Base-by-base conservation (phyloP, 2,888 invertebrate species). In the Cosmia pyralina region DNA sequence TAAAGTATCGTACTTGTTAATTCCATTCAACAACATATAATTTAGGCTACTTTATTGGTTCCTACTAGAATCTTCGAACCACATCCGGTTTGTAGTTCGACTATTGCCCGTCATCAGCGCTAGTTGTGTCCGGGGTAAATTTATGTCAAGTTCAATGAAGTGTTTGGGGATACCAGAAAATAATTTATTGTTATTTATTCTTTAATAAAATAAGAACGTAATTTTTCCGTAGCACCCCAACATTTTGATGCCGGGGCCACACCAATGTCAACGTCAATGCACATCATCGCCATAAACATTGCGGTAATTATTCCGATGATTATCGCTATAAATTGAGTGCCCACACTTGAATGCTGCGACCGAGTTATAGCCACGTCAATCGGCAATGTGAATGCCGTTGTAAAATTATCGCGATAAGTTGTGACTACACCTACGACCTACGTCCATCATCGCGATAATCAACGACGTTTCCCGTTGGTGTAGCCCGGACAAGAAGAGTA, bases 51-150 rank as follows among this genome's bases (percentile, higher is more conserved):
- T 78, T 74, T 19, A 59, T 63, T 59, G 34, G 41, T 83, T 87
- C 52, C 52, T 60, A 88, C 96, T 92, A 89, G 96, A 96, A 95
- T 79, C 73, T 95, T 95, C 95, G 5, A 55, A n/a, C 60, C 17
- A 81, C 86, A 84, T 96, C 96, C 96, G 91, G 88, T 79, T 46
- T 60, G 50, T 91, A 86, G 83, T 91, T 87, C 69, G 0, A 19
- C 92, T 91, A 78, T 55, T 89, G 77, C 64, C 89, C 94, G 87
- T 89, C 60, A 13, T 38, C 1, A 53, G 91, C 93, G 94, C 92
- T 92, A 80, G 70, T 52, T 28, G 83, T 84, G 78, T 95, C 95
- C 95, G 91, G 84, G 69, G 73, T 77, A 72, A 68, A 83, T 83
- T 72, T 82, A 80, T 88, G 78, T 82, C 73, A 68, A 83, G 81